These are phyloP conservation scores for Montipora cactus DNA, from an alignment of 64 coral and sea anemone genomes.

Conservation along the genomic window DNA sequence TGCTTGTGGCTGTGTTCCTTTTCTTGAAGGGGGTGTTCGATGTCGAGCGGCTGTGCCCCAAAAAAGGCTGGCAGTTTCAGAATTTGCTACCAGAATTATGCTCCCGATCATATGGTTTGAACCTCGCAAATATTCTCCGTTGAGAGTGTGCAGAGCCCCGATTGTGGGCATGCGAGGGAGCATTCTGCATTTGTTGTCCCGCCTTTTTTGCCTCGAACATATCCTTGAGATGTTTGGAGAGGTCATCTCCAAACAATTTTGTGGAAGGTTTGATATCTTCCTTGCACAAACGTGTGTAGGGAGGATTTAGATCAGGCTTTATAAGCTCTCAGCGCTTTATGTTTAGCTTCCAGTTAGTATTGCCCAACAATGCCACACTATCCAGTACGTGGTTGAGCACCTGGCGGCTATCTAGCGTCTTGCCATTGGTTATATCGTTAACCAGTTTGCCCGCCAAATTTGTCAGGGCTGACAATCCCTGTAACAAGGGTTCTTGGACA, in stretches of 20 bases:
- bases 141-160: neutral
- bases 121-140: neutral
- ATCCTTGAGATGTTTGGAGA: neutral
- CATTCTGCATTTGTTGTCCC: neutral
- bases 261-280: neutral
- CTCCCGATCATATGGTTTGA: slow-evolving; percentile 43
- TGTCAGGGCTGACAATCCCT: slow-evolving; percentile 53
- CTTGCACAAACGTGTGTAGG: slow-evolving; percentile 55
- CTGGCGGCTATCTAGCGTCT: slow-evolving; percentile 1
- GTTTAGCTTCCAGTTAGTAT: slow-evolving; percentile 10
- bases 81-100: neutral
- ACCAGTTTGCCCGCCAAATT: slow-evolving; percentile 43
- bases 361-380: neutral
- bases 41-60: slow-evolving; percentile 24
- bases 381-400: slow-evolving; percentile 16
- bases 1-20: slow-evolving; percentile 25
- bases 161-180: slow-evolving; percentile 33
- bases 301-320: slow-evolving; percentile 53
- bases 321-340: slow-evolving; percentile 30
- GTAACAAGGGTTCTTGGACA: slow-evolving; percentile 58
- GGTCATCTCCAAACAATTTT: slow-evolving; percentile 58
- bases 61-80: slow-evolving; percentile 29
- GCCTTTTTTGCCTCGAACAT: too few species aligned
- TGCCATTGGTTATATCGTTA: neutral
- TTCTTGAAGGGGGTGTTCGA: neutral